These are phyloP conservation scores for Orchesella cincta DNA, from an alignment of 1,140 invertebrate species.

Conservation along the genomic window DNA sequence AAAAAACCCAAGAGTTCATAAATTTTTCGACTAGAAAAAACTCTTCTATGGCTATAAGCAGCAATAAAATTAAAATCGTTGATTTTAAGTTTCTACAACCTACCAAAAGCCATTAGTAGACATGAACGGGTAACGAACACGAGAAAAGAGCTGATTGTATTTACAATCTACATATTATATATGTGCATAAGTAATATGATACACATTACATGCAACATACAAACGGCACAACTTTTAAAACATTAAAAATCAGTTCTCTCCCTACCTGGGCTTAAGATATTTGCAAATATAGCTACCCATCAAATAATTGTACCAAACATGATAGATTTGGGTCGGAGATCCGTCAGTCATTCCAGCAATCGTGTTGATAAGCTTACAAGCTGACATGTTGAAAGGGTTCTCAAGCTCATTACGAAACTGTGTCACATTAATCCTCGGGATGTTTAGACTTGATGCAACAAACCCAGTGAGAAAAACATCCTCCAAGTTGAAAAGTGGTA, in stretches of 20 bases:
- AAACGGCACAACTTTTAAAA: neutral
- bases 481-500: slow-evolving; percentile 33
- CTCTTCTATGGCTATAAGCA: too few species aligned
- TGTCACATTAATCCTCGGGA: slow-evolving; percentile 22
- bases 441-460: slow-evolving; percentile 18
- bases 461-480: slow-evolving; percentile 39
- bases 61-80: too few species aligned
- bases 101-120: too few species aligned
- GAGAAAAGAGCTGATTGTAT: too few species aligned
- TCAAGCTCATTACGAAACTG: slow-evolving; percentile 33
- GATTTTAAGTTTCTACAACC: too few species aligned
- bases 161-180: too few species aligned
- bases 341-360: slow-evolving; percentile 40
- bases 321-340: slow-evolving; percentile 31
- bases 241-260: neutral
- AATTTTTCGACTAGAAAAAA: too few species aligned
- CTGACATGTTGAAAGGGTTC: slow-evolving; percentile 23
- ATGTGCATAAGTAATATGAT: too few species aligned
- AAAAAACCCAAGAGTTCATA: too few species aligned
- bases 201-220: neutral
- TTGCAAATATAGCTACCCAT: slow-evolving; percentile 5
- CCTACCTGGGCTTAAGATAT: neutral
- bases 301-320: slow-evolving; percentile 37
- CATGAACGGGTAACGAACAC: too few species aligned
- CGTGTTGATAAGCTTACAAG: slow-evolving; percentile 3